Conservation (phyloP, 2,113 vertebrate genomes). For the Xerus inauris region DNA sequence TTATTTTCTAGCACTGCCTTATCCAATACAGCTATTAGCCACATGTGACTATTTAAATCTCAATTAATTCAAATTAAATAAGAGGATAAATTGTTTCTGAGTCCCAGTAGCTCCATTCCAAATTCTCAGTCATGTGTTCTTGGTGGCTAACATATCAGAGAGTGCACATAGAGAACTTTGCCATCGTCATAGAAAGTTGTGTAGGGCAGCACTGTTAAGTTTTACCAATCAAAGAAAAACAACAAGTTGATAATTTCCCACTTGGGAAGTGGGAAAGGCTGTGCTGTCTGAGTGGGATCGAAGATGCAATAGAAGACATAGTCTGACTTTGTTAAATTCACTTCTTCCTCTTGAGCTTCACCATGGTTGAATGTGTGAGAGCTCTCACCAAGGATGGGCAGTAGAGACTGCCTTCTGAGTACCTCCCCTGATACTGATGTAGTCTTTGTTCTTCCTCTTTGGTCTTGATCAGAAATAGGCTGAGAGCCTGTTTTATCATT, state of each 20-base stretch:
- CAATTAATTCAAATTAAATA: not conserved
- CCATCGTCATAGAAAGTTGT: not conserved
- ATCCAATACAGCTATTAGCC: not conserved
- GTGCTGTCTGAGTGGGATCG: not conserved
- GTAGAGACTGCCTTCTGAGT: not conserved
- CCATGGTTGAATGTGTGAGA: not conserved
- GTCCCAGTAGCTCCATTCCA: not conserved
- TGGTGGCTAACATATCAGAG: not conserved
- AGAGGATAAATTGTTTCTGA: not conserved
- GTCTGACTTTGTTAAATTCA: not conserved
- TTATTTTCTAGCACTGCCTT: not conserved
- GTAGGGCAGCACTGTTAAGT: not conserved
- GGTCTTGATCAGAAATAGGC: not conserved
- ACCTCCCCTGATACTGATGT: not conserved
- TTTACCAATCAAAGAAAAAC: not conserved
- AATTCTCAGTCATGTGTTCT: fast-evolving
- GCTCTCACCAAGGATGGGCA: not conserved
- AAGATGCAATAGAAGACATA: not conserved
- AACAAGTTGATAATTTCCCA: not conserved
- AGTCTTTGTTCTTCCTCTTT: not conserved
- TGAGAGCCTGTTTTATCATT: not conserved
- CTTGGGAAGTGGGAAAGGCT: not conserved
- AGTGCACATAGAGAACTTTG: not conserved
- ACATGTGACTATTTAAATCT: not conserved
- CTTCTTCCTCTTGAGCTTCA: not conserved